Evolutionary conservation across 2,888 invertebrate genomes (phyloP), one percentile per base, ranked within the genome.

Genomic region (Protodeltote pygarga): DNA sequence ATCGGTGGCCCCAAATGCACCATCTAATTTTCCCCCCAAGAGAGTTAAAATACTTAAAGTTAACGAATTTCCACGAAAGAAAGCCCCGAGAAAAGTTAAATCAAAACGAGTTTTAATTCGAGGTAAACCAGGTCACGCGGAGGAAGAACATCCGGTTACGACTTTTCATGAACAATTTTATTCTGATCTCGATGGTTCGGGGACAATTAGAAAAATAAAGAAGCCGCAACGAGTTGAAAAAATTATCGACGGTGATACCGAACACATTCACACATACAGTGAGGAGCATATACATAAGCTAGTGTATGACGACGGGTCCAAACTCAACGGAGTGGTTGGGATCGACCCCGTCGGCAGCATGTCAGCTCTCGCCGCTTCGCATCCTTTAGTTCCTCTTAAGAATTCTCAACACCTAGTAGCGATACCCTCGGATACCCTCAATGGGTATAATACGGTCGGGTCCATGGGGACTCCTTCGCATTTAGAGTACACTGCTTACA

Each of bases 221-320:
- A 92, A 88, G 75, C 92, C 92, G 34, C 91, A 86, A 70, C 81
- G 92, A 63, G 83, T 92, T 29, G 92, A 92, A 77, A 92, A 92
- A 81, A 92, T 91, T 58, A 81, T 92, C 55, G 92, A 92, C 48
- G 92, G 92, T 47, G 87, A 92, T 68, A 91, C 89, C 54, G 92
- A 92, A 75, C 92, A 92, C 52, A 90, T 92, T 54, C 92, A 92
- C 62, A 92, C 92, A 0, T 92, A 91, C 52, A 92, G 87, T 53
- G 92, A 92, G 65, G 92, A 92, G 62, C 92, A 92, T 35, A 85
- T 92, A 41, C 92, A 92, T 55, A 92, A 92, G 64, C 68, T 92
- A 42, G 73, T 90, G 2, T 91, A 77, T 51, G 83, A 86, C 51
- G 83, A 87, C 11, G 79, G 73, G 15, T 61, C 80, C 0, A 85